Conservation (phyloP, 2,113 vertebrate genomes). For the Xenopus borealis region DNA sequence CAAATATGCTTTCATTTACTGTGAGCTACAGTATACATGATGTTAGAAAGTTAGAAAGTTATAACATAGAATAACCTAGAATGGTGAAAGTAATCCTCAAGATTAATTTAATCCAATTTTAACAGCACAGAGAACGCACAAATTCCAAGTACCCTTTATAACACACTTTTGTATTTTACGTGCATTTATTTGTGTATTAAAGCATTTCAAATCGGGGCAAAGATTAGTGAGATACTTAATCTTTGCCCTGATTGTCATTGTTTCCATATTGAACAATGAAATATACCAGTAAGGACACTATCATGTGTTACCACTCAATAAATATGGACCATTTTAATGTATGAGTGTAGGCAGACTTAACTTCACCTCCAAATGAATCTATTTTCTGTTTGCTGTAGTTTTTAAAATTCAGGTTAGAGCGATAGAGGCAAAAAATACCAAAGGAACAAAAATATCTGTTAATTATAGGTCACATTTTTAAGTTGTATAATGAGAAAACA, state of each 20-base stretch:
- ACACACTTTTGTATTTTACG: neutral
- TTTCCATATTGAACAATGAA: constrained; percentile 10
- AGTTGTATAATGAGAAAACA: too few species aligned
- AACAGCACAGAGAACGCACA: neutral
- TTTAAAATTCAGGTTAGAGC: too few species aligned
- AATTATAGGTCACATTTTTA: too few species aligned
- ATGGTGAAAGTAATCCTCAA: too few species aligned
- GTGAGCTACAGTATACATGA: neutral
- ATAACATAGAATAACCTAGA: too few species aligned
- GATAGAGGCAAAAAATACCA: too few species aligned
- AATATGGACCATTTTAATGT: neutral
- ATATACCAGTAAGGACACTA: constrained; percentile 14
- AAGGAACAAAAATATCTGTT: too few species aligned
- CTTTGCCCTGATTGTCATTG: constrained; percentile 16
- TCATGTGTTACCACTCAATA: constrained; percentile 32
- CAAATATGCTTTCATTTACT: neutral
- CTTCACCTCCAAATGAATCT: too few species aligned
- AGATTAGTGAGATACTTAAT: constrained; percentile 1
- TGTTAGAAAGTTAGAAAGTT: neutral
- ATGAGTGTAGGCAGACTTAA: too few species aligned
- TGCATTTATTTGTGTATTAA: constrained; percentile 10
- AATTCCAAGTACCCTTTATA: neutral
- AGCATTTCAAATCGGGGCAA: constrained; percentile 1
- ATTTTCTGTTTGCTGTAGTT: too few species aligned
- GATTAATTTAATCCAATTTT: neutral